Percentiles rank a stretch among this genome's conserved stretches.
These are phyloP conservation scores for Patella pellucida DNA, from an alignment of 2,888 invertebrate genomes.

Conservation along the genomic window DNA sequence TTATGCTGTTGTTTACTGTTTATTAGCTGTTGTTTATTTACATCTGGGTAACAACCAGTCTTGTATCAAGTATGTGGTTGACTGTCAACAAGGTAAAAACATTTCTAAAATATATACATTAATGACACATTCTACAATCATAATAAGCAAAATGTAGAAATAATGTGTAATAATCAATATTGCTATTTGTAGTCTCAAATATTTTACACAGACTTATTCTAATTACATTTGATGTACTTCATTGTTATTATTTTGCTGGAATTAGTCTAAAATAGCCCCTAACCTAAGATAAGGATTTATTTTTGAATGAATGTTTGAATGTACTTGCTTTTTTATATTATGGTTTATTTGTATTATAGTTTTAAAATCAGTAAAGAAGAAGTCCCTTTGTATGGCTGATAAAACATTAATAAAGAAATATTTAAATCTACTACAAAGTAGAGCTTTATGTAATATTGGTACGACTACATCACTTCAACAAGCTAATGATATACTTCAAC, in stretches of 20 bases:
- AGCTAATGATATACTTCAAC: slow-evolving; percentile 41
- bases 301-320: too few relatives aligned
- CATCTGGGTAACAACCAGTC: background rate
- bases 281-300: too few relatives aligned
- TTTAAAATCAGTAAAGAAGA: background rate
- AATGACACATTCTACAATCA: too few relatives aligned
- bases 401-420: background rate
- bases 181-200: too few relatives aligned
- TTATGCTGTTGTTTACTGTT: background rate
- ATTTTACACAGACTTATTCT: too few relatives aligned
- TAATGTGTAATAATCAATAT: too few relatives aligned
- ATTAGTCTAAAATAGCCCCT: too few relatives aligned
- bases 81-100: background rate
- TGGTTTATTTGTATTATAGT: too few relatives aligned
- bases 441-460: slow-evolving; percentile 37
- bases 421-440: slow-evolving; percentile 29
- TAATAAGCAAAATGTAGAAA: too few relatives aligned
- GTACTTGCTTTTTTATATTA: too few relatives aligned
- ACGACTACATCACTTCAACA: slow-evolving; percentile 36
- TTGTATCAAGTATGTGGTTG: background rate
- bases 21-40: background rate
- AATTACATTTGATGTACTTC: too few relatives aligned
- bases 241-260: too few relatives aligned
- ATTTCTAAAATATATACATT: background rate
- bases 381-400: background rate